phyloP scores from a whole-genome alignment of 2,113 vertebrate species.

The Leucopternis melanops region DNA sequence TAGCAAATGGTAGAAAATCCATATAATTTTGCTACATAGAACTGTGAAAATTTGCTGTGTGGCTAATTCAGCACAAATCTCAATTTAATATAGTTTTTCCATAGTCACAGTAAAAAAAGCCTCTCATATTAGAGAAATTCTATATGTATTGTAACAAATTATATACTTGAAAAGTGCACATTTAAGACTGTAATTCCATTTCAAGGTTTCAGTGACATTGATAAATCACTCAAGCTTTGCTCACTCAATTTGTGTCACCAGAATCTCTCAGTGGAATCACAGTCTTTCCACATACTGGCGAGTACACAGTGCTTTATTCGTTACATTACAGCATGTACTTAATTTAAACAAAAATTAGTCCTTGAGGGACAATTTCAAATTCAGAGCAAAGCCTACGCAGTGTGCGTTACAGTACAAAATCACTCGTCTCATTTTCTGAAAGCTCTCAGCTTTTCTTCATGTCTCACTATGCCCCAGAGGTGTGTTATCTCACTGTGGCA shows the following conservation, averaged over 20 bases:
- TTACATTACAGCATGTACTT: slow-evolving; percentile 23
- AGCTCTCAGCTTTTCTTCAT: background rate
- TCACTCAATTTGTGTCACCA: slow-evolving; percentile 42
- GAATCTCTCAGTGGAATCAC: slow-evolving; percentile 8
- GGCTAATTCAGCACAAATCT: slow-evolving; percentile 28
- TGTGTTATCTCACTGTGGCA: slow-evolving; percentile 33
- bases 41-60: background rate
- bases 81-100: background rate
- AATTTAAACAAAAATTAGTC: slow-evolving; percentile 57
- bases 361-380: slow-evolving; percentile 25
- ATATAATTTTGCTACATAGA: slow-evolving; percentile 1
- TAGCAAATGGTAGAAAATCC: background rate
- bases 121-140: background rate
- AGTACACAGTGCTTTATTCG: background rate
- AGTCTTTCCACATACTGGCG: background rate
- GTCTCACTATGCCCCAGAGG: slow-evolving; percentile 11
- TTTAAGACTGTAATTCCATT: slow-evolving; percentile 44
- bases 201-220: slow-evolving; percentile 46
- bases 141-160: slow-evolving; percentile 1
- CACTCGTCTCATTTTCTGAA: background rate
- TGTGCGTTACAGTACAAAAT: background rate
- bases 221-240: slow-evolving; percentile 53
- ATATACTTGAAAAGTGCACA: slow-evolving; percentile 12
- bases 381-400: slow-evolving; percentile 3
- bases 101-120: background rate